Conservation (phyloP, 37 sponge, comb jelly and placozoan species). For the Halisarca cf. caerulea region DNA sequence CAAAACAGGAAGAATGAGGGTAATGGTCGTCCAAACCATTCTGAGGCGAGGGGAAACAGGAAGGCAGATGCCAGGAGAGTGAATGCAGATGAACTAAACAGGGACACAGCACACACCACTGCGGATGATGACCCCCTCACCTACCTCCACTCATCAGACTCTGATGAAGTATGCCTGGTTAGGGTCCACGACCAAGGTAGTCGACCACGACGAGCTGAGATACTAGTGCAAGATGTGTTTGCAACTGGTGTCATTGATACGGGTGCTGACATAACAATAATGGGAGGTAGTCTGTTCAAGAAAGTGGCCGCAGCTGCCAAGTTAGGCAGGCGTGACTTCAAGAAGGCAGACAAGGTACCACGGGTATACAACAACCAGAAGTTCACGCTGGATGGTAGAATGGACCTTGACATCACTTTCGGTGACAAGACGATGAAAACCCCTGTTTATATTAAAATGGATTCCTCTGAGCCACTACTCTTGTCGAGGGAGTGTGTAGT, state of each 20-base stretch:
- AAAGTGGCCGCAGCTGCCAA: slow-evolving; percentile 47
- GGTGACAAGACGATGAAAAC: slow-evolving; percentile 30
- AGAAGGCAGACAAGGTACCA: slow-evolving; percentile 46
- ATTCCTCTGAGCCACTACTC: slow-evolving; percentile 41
- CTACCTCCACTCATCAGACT: slow-evolving; percentile 16
- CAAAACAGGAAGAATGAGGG: neutral
- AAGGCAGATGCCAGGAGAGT: neutral
- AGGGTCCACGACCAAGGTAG: slow-evolving; percentile 48
- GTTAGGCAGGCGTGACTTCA: slow-evolving; percentile 36
- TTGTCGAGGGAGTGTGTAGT: slow-evolving; percentile 53
- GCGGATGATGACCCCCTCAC: neutral
- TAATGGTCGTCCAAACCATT: neutral
- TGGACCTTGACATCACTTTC: slow-evolving; percentile 46
- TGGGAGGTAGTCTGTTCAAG: slow-evolving; percentile 49
- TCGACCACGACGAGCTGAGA: slow-evolving; percentile 6
- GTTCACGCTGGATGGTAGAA: slow-evolving; percentile 46
- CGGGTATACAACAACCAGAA: slow-evolving; percentile 24
- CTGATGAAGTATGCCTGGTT: slow-evolving; percentile 32
- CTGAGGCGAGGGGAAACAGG: neutral
- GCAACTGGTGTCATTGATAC: slow-evolving; percentile 49
- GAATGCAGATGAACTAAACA: neutral
- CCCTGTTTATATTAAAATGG: slow-evolving; percentile 50
- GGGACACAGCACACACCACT: neutral
- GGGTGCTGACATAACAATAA: slow-evolving; percentile 59
- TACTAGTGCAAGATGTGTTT: slow-evolving; percentile 35